phyloP scores from a whole-genome alignment of 2,113 vertebrate species.

The Ceyx margarethae region DNA sequence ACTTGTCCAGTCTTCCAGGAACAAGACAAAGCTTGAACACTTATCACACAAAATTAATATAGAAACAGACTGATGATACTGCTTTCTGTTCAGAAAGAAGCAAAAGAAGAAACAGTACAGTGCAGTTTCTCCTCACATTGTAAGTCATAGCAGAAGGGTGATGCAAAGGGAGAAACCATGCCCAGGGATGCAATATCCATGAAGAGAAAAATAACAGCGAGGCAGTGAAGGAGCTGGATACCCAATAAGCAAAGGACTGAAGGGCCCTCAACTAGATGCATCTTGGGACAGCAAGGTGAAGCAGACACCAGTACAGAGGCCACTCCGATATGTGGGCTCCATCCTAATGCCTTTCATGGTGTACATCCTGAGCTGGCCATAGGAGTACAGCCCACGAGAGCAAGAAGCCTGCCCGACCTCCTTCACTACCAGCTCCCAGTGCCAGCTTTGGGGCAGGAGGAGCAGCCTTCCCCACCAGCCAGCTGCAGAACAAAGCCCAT shows the following conservation, averaged over 20 bases:
- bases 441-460: not conserved
- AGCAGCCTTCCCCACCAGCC: not conserved
- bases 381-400: rapidly evolving
- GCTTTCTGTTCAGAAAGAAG: not conserved
- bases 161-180: not conserved
- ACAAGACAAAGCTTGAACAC: not conserved
- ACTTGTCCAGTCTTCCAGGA: not conserved
- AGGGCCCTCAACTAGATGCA: not conserved
- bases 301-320: rapidly evolving
- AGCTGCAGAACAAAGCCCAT: not conserved
- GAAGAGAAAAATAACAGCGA: not conserved
- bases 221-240: not conserved
- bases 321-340: rapidly evolving
- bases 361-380: rapidly evolving
- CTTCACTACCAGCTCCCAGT: not conserved
- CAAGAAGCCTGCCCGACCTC: not conserved
- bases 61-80: not conserved
- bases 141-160: not conserved
- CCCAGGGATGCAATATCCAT: not conserved
- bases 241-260: not conserved
- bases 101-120: not conserved
- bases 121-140: no score
- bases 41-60: not conserved
- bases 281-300: not conserved
- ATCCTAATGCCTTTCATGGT: rapidly evolving